These are phyloP conservation scores for Oxyruncus cristatus DNA, from an alignment of 2,113 vertebrate genomes.

Conservation along the genomic window DNA sequence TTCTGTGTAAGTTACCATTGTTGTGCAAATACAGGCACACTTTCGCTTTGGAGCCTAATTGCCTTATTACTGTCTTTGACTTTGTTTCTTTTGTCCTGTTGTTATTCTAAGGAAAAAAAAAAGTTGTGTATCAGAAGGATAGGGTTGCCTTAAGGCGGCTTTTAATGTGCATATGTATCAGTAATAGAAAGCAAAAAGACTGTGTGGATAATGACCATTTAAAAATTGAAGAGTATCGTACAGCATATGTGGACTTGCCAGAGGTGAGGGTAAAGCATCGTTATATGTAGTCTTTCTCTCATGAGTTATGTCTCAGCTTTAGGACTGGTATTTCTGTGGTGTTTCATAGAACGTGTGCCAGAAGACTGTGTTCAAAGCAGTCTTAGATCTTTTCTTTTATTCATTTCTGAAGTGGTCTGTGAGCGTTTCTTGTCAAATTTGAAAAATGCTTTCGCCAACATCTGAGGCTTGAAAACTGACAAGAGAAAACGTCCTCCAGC, in stretches of 20 bases:
- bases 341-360: constrained; percentile 40
- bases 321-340: constrained; percentile 27
- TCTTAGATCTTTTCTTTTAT: constrained; percentile 71
- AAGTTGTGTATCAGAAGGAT: neutral
- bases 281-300: constrained; percentile 20
- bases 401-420: constrained; percentile 62
- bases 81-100: constrained; percentile 31
- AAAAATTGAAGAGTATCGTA: constrained; percentile 7
- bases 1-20: constrained; percentile 44
- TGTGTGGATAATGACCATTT: neutral
- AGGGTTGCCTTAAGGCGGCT: neutral
- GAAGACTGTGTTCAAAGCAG: constrained; percentile 64
- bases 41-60: constrained; percentile 70
- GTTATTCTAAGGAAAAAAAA: neutral
- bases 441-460: constrained; percentile 66
- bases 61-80: constrained; percentile 41
- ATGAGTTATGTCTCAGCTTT: neutral
- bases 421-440: constrained; percentile 61
- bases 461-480: constrained; percentile 55
- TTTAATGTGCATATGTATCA: neutral
- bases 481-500: neutral
- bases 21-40: constrained; percentile 74
- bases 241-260: neutral
- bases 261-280: neutral
- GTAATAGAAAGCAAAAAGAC: neutral